phyloP scores from a whole-genome alignment of 2,797 vertebrate species.

The Borostomias antarcticus region DNA sequence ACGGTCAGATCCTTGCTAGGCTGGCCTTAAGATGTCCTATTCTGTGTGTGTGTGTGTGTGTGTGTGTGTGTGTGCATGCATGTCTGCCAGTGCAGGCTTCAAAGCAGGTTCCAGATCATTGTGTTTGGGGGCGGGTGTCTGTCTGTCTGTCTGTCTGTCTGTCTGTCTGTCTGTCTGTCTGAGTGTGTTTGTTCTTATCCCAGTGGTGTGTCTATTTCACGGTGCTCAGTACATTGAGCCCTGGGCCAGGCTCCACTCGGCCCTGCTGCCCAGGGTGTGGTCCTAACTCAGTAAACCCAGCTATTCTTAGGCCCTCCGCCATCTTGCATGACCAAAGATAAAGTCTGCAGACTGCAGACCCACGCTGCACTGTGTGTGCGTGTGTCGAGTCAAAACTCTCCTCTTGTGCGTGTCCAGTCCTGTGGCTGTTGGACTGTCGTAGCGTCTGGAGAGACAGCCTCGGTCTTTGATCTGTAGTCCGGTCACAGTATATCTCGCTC shows the following conservation, averaged over 20 bases:
- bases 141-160: neutral
- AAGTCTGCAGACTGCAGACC: slow-evolving; percentile 21
- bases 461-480: neutral
- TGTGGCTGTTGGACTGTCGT: slow-evolving; percentile 2
- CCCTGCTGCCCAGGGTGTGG: slow-evolving; percentile 24
- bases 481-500: neutral
- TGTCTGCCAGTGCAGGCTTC: no score
- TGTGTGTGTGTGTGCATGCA: no score
- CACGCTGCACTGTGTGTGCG: neutral
- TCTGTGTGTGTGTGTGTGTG: no score
- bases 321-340: slow-evolving; percentile 20
- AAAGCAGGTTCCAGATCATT: no score
- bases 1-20: no score
- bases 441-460: neutral
- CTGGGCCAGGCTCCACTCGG: slow-evolving; percentile 13
- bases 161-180: neutral
- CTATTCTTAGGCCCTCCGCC: slow-evolving; percentile 37
- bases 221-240: slow-evolving; percentile 19
- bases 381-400: no score
- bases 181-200: slow-evolving; percentile 14
- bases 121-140: no score
- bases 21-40: no score
- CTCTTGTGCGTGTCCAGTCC: slow-evolving; percentile 7
- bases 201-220: slow-evolving; percentile 11
- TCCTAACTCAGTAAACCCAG: slow-evolving; percentile 1